These are phyloP conservation scores for Channa striata DNA, from an alignment of 2,797 vertebrate genomes.

Conservation along the genomic window DNA sequence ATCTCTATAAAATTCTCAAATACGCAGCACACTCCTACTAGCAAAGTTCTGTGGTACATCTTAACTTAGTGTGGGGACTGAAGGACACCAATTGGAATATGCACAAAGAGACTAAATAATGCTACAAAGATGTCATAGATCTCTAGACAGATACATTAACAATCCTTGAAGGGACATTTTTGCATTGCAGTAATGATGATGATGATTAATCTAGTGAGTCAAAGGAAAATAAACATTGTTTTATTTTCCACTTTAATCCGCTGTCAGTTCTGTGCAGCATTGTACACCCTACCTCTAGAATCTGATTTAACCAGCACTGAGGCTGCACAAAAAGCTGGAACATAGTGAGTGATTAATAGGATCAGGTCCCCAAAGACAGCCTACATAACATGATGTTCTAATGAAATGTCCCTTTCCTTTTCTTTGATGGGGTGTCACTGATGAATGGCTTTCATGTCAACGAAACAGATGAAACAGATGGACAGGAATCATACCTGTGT, in stretches of 20 bases:
- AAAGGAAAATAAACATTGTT: no score
- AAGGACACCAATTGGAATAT: no score
- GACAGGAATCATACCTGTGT: conserved; percentile 46
- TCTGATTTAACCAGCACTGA: neutral
- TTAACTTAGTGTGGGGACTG: no score
- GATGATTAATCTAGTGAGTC: no score
- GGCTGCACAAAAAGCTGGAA: conserved; percentile 4
- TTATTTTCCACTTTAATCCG: neutral
- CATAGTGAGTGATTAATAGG: neutral
- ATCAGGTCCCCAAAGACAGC: neutral
- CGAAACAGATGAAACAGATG: conserved; percentile 19
- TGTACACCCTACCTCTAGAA: neutral
- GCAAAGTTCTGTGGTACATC: no score
- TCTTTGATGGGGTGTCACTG: conserved; percentile 22
- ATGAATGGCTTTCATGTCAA: conserved; percentile 27
- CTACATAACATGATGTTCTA: neutral
- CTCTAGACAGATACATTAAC: no score
- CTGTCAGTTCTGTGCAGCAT: neutral
- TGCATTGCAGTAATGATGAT: no score
- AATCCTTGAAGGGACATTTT: no score
- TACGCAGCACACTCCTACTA: no score
- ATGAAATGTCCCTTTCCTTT: conserved; percentile 30
- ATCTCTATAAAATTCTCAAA: no score
- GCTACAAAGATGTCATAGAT: no score
- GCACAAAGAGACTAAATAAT: no score